phyloP scores from a whole-genome alignment of 2,888 invertebrate species.

The Baronia brevicornis region DNA sequence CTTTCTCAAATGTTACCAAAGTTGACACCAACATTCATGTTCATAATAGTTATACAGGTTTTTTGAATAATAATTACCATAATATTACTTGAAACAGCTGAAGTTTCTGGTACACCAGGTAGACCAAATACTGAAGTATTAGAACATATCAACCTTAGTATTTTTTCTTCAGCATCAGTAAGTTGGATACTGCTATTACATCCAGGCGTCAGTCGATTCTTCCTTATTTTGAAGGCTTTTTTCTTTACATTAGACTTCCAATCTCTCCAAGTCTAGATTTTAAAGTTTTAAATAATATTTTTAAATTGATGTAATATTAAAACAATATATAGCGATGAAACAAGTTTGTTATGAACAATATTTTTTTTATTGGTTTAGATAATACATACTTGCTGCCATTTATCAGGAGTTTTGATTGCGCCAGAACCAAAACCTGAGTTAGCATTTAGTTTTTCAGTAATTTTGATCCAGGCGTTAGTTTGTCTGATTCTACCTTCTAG shows the following conservation, averaged over 20 bases:
- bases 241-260: conserved; percentile 57
- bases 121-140: conserved; percentile 48
- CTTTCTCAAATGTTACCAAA: too few species aligned
- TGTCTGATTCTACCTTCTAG: conserved; percentile 45
- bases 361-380: too few species aligned
- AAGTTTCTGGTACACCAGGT: conserved; percentile 45
- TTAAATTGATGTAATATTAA: conserved; percentile 1
- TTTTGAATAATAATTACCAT: too few species aligned
- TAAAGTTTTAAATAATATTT: conserved; percentile 1
- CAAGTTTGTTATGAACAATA: background rate
- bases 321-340: background rate
- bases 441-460: conserved; percentile 49
- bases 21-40: too few species aligned
- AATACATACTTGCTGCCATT: conserved; percentile 50
- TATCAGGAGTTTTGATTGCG: conserved; percentile 52
- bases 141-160: conserved; percentile 42
- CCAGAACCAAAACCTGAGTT: conserved; percentile 51
- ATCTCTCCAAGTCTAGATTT: conserved; percentile 45
- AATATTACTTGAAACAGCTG: conserved; percentile 27
- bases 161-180: conserved; percentile 48
- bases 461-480: conserved; percentile 51
- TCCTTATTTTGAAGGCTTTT: conserved; percentile 50
- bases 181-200: conserved; percentile 38
- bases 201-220: conserved; percentile 44
- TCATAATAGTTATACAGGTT: too few species aligned